phyloP scores from a whole-genome alignment of 2,888 invertebrate genomes.

The Elmis aenea region DNA sequence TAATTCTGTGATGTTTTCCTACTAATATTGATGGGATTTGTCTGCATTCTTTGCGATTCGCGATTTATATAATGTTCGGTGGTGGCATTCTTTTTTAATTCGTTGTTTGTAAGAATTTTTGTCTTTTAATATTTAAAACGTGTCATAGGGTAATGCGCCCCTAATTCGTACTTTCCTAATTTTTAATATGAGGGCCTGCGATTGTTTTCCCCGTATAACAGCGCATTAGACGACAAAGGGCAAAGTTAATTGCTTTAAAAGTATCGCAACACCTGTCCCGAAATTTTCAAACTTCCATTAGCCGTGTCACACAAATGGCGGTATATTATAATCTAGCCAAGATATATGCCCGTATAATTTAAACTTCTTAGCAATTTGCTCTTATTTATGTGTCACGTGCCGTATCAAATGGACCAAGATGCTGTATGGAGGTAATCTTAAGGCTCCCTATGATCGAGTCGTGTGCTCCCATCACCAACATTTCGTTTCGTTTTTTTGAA shows the following conservation, averaged over 20 bases:
- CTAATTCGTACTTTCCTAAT: neutral
- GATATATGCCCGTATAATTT: slow-evolving; percentile 31
- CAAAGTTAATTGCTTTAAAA: slow-evolving; percentile 33
- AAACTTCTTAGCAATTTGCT: slow-evolving; percentile 32
- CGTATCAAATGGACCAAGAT: too few relatives aligned
- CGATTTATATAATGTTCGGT: too few relatives aligned
- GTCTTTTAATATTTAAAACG: too few relatives aligned
- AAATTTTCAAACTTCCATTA: slow-evolving; percentile 34
- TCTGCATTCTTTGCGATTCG: too few relatives aligned
- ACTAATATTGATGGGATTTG: too few relatives aligned
- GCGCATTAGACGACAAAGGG: slow-evolving; percentile 18
- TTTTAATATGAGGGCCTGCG: neutral
- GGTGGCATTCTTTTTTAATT: too few relatives aligned
- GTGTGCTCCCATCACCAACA: too few relatives aligned
- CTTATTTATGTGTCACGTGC: slow-evolving; percentile 28
- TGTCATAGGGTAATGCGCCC: neutral
- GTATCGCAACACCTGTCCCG: slow-evolving; percentile 32
- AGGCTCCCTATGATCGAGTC: too few relatives aligned
- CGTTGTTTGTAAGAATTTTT: too few relatives aligned
- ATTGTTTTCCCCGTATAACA: slow-evolving; percentile 9
- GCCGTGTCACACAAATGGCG: slow-evolving; percentile 29
- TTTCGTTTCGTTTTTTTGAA: too few relatives aligned
- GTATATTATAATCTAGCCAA: slow-evolving; percentile 25
- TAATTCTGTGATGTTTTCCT: too few relatives aligned
- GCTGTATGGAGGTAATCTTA: too few relatives aligned